Evolutionary conservation across 2,113 vertebrate species (phyloP).

Genomic region (Glareola pratincola): DNA sequence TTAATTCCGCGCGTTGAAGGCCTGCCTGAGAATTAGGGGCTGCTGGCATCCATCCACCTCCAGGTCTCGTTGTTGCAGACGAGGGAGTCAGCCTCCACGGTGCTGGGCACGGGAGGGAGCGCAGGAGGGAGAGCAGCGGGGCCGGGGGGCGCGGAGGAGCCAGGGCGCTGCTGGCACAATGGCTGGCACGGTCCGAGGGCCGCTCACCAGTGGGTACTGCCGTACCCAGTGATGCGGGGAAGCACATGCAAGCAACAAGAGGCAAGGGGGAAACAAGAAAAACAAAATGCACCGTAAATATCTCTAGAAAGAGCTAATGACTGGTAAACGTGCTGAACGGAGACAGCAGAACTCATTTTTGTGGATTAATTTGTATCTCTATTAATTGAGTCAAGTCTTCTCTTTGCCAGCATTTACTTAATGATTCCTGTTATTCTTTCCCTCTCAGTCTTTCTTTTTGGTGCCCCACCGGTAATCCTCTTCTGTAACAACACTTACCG

Average conservation of each 20-base stretch:
- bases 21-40: constrained; percentile 49
- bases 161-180: constrained; percentile 46
- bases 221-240: constrained; percentile 30
- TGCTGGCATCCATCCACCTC: constrained; percentile 60
- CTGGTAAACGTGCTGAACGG: background rate
- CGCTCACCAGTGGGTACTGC: constrained; percentile 47
- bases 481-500: background rate
- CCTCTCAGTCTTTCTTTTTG: background rate
- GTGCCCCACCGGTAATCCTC: background rate
- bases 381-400: background rate
- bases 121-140: constrained; percentile 9
- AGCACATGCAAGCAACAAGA: constrained; percentile 54
- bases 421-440: background rate
- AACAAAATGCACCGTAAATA: background rate
- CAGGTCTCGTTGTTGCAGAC: constrained; percentile 56
- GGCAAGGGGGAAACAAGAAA: constrained; percentile 3
- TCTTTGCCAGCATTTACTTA: background rate
- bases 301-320: background rate
- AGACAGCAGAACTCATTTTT: background rate
- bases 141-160: constrained; percentile 15
- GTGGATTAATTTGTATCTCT: background rate
- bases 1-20: constrained; percentile 27
- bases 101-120: constrained; percentile 51
- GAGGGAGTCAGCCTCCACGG: constrained; percentile 64
- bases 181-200: constrained; percentile 46